These are phyloP conservation scores for Rhea americana DNA, from an alignment of 2,113 vertebrate genomes.

Conservation along the genomic window DNA sequence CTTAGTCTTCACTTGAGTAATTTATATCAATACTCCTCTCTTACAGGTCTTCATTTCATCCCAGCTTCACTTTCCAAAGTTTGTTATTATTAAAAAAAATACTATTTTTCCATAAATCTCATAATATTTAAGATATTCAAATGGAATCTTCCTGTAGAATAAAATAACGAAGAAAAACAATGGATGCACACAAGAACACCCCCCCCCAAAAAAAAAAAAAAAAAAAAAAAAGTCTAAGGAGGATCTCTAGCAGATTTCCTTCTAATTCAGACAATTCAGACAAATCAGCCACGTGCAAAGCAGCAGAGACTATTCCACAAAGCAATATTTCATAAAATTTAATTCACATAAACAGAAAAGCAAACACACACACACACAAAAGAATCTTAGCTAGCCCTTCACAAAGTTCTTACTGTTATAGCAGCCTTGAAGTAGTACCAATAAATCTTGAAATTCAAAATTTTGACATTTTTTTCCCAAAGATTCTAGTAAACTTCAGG, in stretches of 20 bases:
- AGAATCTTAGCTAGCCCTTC: background rate
- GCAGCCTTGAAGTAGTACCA: background rate
- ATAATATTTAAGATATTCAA: background rate
- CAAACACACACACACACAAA: too few relatives aligned
- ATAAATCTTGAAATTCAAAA: background rate
- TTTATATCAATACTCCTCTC: background rate
- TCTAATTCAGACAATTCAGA: background rate
- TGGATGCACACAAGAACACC: background rate
- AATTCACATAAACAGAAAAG: background rate
- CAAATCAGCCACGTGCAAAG: background rate
- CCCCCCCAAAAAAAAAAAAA: too few relatives aligned
- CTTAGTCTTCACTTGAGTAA: background rate
- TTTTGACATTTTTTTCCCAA: background rate
- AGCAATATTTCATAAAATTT: accelerated
- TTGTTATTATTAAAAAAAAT: background rate
- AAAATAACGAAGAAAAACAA: background rate
- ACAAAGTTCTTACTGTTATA: background rate
- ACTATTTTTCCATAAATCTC: background rate
- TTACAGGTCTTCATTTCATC: background rate
- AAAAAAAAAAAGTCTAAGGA: background rate
- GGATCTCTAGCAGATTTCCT: background rate
- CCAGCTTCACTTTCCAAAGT: background rate
- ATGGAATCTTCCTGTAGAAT: background rate
- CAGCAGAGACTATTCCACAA: background rate
- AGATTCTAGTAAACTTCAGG: background rate